These are phyloP conservation scores for Cynopterus brachyotis DNA, from an alignment of 2,113 vertebrate species.

Conservation along the genomic window DNA sequence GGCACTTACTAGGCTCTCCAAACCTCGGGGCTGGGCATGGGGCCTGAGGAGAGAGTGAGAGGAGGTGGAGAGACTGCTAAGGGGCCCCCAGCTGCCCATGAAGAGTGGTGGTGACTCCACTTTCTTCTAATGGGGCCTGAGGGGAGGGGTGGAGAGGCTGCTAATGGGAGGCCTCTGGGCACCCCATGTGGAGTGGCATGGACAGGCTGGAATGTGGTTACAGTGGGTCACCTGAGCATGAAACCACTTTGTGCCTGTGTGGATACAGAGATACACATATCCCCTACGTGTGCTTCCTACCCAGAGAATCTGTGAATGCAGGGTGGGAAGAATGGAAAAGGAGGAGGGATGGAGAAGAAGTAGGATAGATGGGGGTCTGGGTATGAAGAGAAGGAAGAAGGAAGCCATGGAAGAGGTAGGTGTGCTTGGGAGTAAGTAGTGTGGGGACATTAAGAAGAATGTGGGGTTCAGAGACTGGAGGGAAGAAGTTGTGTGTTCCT, in stretches of 20 bases:
- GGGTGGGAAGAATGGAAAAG: background rate
- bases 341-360: background rate
- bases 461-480: background rate
- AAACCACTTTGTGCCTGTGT: background rate
- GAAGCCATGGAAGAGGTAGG: background rate
- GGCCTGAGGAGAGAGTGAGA: slow-evolving; percentile 66
- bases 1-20: slow-evolving; percentile 90
- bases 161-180: background rate
- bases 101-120: slow-evolving; percentile 39
- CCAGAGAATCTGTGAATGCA: background rate
- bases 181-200: background rate
- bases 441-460: background rate
- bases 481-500: background rate
- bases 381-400: background rate
- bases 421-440: background rate
- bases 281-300: background rate
- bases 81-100: slow-evolving; percentile 64
- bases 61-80: slow-evolving; percentile 45
- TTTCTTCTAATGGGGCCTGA: slow-evolving; percentile 5
- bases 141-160: background rate
- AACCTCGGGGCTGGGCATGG: slow-evolving; percentile 82
- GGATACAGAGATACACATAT: background rate
- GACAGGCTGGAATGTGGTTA: background rate
- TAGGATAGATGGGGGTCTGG: background rate
- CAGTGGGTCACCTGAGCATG: background rate